A percentile compares a stretch with the other conserved stretches of the same genome.
Evolutionary conservation across 2,113 vertebrate species (phyloP).

Genomic region (Sitta europaea): DNA sequence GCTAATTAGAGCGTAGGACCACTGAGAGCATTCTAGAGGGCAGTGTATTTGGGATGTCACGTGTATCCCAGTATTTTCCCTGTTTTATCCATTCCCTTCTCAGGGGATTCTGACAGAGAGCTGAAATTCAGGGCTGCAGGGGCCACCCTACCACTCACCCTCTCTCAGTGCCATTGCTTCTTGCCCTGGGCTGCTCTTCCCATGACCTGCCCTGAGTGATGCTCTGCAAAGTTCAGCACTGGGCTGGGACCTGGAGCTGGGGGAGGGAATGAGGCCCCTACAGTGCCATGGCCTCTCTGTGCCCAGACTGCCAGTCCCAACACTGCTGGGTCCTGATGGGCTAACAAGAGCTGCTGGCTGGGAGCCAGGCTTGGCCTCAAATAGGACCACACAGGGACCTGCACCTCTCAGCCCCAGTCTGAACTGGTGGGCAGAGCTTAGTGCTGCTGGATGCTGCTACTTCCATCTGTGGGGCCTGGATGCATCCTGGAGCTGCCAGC

Average conservation of each 20-base stretch:
- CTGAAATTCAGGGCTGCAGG: neutral
- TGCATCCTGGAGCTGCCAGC: neutral
- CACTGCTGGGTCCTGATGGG: neutral
- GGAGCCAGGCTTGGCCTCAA: neutral
- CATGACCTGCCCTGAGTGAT: neutral
- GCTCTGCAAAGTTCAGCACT: neutral
- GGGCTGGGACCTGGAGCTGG: neutral
- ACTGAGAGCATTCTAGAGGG: neutral
- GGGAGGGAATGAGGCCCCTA: rapidly evolving
- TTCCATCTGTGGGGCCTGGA: neutral
- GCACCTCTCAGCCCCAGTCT: neutral
- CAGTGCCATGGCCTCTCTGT: too few species aligned
- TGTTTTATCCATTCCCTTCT: rapidly evolving
- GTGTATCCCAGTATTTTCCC: neutral
- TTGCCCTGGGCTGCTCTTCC: neutral
- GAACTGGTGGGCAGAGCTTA: neutral
- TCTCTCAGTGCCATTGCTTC: neutral
- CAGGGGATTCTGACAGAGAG: neutral
- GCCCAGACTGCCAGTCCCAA: neutral
- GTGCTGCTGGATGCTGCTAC: rapidly evolving
- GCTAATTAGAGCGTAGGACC: neutral
- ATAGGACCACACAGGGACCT: too few species aligned
- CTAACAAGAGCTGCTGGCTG: neutral
- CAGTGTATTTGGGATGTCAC: neutral
- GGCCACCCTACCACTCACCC: too few species aligned